Evolutionary conservation across 2,888 invertebrate species (phyloP), one percentile per base, ranked within the genome.

Genomic region (Hipparchia sbordonii): DNA sequence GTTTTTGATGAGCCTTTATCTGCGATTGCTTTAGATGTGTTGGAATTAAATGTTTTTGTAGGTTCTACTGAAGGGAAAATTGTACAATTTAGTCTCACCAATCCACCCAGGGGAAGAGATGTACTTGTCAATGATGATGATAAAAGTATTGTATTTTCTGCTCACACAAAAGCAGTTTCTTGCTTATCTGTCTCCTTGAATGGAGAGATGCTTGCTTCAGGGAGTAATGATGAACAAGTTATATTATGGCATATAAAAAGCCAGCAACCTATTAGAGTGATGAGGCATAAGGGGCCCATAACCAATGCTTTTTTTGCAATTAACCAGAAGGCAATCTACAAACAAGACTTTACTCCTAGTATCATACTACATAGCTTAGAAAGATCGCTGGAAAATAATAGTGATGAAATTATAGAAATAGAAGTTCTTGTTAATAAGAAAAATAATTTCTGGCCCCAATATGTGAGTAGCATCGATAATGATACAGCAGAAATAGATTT

Each of bases 161-260:
- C 96, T 0, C 98, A 98, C 83, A 95, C 94, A 67, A 95, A 95
- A 77, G 90, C 95, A 67, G 95, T 98, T 0, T 96, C 95, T 0
- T 95, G 96, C 81, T 86, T 98, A 59, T 95, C 96, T 0, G 92
- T 97, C 0, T 97, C 98, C 9, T 84, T 95, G 56, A 96, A 96
- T 85, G 96, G 96, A 6, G 94, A 94, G 60, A 95, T 95, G 12
- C 85, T 98, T 45, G 92, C 97, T 71, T 97, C 98, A 0, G 98
- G 97, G 0, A 96, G 97, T 0, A 94, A 95, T 75, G 97, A 97
- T 89, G 95, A 95, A 67, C 95, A 94, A 74, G 96, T 98, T 0
- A 95, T 96, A 77, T 84, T 98, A 39, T 98, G 98, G 98, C 96
- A 98, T 79, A 95, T 98, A 71, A 89, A 91, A 6, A 98, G 97